Evolutionary conservation across 2,797 vertebrate species (phyloP), one percentile per base, ranked within the genome.

Genomic region (Dendrocincla fuliginosa): DNA sequence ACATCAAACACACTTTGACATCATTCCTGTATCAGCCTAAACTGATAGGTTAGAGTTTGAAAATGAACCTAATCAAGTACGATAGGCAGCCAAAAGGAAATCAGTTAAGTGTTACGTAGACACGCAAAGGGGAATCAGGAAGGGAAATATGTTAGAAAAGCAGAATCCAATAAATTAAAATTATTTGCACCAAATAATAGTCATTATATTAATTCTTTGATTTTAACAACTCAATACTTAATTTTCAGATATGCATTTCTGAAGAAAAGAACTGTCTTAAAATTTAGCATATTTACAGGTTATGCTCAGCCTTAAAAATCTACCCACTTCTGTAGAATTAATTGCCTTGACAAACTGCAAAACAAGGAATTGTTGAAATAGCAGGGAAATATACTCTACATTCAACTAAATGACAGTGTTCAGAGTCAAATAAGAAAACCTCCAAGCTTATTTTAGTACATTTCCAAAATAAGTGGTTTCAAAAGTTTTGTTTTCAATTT

Each of bases 141-240:
- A 77, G 57, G 47, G 85, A 80, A 87, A 71, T 94, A 96, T 77
- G 85, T 97, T 94, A 97, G 95, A 97, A 96, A 96, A 95, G 92
- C 79, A 97, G 84, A 96, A 92, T 50, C 32, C 39, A 52, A 61
- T 74, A n/a, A 23, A 78, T 65, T 37, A 42, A 77, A 93, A 85
- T 68, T 39, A 63, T 57, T 70, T 74, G 32, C 41, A 69, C 11
- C 42, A 80, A 63, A 37, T 64, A 16, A 67, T 15, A 76, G 12
- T 27, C 35, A 53, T 13, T 76, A 32, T 42, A 83, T 39, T 68
- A 28, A 55, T 68, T 80, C 24, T 49, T 41, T 85, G 9, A 75
- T 70, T 79, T 86, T 47, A 87, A 16, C 33, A 35, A 53, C 16
- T 84, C 23, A 37, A 82, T 59, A 86, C 28, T 75, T 81, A 19